Evolutionary conservation across 2,888 invertebrate genomes (phyloP), one percentile per base, ranked within the genome.

Genomic region (Drosophila setosimentum): DNA sequence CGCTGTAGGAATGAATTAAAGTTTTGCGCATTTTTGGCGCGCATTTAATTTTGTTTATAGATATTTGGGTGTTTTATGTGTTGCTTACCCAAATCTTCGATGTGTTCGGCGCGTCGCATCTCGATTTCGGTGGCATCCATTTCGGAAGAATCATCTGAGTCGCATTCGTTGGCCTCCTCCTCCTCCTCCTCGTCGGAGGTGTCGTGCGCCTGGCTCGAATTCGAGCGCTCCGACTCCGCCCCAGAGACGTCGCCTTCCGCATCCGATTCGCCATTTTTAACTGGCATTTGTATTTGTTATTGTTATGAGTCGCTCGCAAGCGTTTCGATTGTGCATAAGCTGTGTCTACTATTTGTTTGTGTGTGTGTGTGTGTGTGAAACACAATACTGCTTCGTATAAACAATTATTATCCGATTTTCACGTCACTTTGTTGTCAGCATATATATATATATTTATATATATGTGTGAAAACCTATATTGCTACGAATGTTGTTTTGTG

Each of bases 51-150:
- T 27, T 42, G 6, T 24, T 49, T n/a, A 29, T 16, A 5, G 5
- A n/a, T 40, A 3, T 35, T 6, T 18, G 18, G 6, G 16, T 5
- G n/a, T 18, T 13, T 48, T 27, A 27, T 30, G 21, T 8, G 24
- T 35, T 30, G 30, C 58, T 75, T 83, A 95, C 95, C 93, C 92
- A 98, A 94, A 92, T 97, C 97, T 88, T 97, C 97, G 81, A 98
- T 94, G 87, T 97, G 97, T 91, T 98, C 97, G 80, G 95, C 96
- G 77, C 97, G 94, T 62, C 97, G 94, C 68, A 96, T 95, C 91
- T 98, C 98, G 86, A 98, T 98, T 93, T 98, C 98, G 79, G 95
- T 96, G 92, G 97, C 98, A 92, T 98, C 98, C 96, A 98, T 96
- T 93, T 98, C 98, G 65, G 96, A 96, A 69, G 96, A 96, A 92